Percentiles rank a stretch among this genome's conserved stretches.
phyloP scores from a whole-genome alignment of 2,113 vertebrate species.

The Gnathonemus longibarbis region DNA sequence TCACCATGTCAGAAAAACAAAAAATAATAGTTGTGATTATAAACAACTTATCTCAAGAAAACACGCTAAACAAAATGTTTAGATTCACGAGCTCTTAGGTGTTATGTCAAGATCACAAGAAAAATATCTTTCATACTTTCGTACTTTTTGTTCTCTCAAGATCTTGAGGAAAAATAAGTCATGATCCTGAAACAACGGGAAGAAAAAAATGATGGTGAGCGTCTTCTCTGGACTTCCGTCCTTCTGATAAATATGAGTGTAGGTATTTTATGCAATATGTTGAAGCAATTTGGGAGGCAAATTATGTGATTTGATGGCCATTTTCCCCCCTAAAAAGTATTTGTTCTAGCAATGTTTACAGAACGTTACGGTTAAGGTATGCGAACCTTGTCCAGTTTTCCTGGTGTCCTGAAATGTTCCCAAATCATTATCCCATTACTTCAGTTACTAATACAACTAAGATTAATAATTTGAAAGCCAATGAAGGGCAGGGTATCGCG shows the following conservation, averaged over 20 bases:
- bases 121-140: neutral
- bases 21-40: neutral
- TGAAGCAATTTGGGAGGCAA: neutral
- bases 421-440: too few species aligned
- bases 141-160: too few species aligned
- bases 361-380: too few species aligned
- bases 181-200: neutral
- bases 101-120: neutral
- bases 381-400: too few species aligned
- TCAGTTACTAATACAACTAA: too few species aligned
- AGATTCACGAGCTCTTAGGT: neutral
- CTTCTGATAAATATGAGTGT: neutral
- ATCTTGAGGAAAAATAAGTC: neutral
- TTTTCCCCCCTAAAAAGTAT: neutral
- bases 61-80: neutral
- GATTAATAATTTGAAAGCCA: neutral
- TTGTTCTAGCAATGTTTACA: neutral
- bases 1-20: neutral
- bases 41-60: neutral
- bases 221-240: too few species aligned
- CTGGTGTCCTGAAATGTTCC: too few species aligned
- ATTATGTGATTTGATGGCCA: too few species aligned
- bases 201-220: too few species aligned
- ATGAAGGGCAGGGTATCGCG: too few species aligned
- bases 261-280: neutral